phyloP scores from a whole-genome alignment of 2,113 vertebrate genomes.

The Glaucomys volans region DNA sequence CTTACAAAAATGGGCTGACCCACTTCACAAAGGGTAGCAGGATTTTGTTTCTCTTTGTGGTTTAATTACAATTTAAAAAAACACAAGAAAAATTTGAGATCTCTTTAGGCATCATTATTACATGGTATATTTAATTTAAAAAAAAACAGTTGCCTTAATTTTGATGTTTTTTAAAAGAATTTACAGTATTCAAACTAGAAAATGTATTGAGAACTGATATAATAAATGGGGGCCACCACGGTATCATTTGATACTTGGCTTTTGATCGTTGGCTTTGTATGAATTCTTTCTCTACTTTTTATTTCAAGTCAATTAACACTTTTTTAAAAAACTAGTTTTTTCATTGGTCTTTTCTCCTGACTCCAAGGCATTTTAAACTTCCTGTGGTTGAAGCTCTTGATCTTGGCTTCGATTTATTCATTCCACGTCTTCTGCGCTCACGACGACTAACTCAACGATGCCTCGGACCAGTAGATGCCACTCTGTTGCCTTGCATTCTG shows the following conservation, averaged over 20 bases:
- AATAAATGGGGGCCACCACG: too few relatives aligned
- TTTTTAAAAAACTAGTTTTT: background rate
- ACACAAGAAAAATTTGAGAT: background rate
- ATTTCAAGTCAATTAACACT: accelerated
- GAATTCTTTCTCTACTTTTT: background rate
- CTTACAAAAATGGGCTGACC: accelerated
- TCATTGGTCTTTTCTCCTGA: background rate
- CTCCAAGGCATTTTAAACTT: background rate
- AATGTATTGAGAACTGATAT: too few relatives aligned
- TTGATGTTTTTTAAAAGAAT: background rate
- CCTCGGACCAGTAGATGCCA: background rate
- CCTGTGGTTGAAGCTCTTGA: too few relatives aligned
- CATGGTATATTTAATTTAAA: background rate
- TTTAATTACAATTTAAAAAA: background rate
- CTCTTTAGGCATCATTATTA: background rate
- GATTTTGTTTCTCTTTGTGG: background rate
- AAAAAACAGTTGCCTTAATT: too few relatives aligned
- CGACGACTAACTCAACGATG: background rate
- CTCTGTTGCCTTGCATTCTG: background rate
- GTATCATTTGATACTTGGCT: background rate
- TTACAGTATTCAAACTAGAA: background rate
- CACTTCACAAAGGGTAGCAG: background rate
- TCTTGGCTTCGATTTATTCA: background rate
- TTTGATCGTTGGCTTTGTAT: background rate
- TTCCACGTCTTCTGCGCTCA: background rate